phyloP scores from a whole-genome alignment of 1,140 invertebrate species.

The Aphaenogaster ashmeadi region DNA sequence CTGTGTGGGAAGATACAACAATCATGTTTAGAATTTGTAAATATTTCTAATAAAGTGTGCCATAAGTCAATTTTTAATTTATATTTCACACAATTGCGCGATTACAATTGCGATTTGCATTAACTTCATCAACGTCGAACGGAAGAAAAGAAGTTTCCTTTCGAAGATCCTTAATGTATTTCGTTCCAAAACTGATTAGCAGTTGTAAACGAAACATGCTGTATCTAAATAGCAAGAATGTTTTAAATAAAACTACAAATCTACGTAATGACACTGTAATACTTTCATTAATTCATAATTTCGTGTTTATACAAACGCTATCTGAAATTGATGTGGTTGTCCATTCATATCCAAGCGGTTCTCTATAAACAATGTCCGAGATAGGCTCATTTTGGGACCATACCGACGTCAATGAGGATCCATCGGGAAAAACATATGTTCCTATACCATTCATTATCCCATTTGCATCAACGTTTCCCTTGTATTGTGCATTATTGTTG shows the following conservation, averaged over 20 bases:
- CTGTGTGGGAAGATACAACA: not conserved
- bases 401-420: slow-evolving; percentile 58
- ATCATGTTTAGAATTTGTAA: not conserved
- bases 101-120: not conserved
- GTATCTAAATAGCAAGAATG: not conserved
- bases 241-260: not conserved
- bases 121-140: not conserved
- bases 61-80: not conserved
- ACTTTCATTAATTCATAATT: not conserved
- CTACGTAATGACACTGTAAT: not conserved
- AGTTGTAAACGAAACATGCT: slow-evolving; percentile 69
- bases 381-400: slow-evolving; percentile 72
- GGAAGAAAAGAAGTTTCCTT: not conserved
- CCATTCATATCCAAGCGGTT: slow-evolving; percentile 73
- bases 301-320: slow-evolving; percentile 26
- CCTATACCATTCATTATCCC: slow-evolving; percentile 70
- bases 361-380: slow-evolving; percentile 63
- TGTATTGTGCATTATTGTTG: slow-evolving; percentile 71
- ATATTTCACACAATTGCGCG: not conserved
- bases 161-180: not conserved
- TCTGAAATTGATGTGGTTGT: slow-evolving; percentile 7
- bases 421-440: slow-evolving; percentile 74
- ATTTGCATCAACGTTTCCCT: slow-evolving; percentile 61
- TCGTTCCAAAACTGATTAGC: slow-evolving; percentile 74
- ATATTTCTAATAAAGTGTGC: not conserved